Conservation (phyloP, 2,888 invertebrate genomes). For the Chymomyza caudatula region DNA sequence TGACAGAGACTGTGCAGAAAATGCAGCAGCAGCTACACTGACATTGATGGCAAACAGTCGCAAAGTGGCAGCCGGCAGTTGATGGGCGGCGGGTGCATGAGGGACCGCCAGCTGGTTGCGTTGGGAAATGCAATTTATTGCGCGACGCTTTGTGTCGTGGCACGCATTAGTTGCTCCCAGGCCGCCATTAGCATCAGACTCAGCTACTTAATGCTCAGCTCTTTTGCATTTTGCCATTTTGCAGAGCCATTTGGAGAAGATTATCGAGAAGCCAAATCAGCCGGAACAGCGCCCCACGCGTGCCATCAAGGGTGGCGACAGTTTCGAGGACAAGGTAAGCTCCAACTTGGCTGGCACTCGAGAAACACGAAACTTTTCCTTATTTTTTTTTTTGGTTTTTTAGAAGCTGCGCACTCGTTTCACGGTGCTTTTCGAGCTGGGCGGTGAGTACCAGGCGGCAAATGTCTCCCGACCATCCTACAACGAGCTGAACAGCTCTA, state of each 20-base stretch:
- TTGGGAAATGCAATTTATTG: slow-evolving; percentile 42
- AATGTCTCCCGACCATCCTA: slow-evolving; percentile 82
- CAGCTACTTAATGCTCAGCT: slow-evolving; percentile 48
- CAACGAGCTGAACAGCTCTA: slow-evolving; percentile 83
- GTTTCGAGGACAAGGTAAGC: slow-evolving; percentile 80
- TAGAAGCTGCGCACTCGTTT: slow-evolving; percentile 82
- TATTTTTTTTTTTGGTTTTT: background rate
- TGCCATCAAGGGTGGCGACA: slow-evolving; percentile 83
- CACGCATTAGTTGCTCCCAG: slow-evolving; percentile 57
- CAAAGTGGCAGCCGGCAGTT: too few species aligned
- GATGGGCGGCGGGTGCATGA: too few species aligned
- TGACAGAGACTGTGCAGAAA: slow-evolving; percentile 15
- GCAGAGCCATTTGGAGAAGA: slow-evolving; percentile 91
- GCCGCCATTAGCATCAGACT: background rate
- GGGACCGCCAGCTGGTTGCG: background rate
- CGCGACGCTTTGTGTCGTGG: background rate
- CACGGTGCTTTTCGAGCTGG: slow-evolving; percentile 91
- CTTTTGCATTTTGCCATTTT: slow-evolving; percentile 43
- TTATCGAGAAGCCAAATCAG: slow-evolving; percentile 88
- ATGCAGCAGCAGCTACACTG: background rate
- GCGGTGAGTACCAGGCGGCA: slow-evolving; percentile 84
- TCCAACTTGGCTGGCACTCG: background rate
- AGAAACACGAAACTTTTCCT: background rate
- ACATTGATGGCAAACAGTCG: background rate
- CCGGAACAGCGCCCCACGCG: slow-evolving; percentile 74